Conservation (phyloP, 2,113 vertebrate species). For the Dicentrarchus labrax region DNA sequence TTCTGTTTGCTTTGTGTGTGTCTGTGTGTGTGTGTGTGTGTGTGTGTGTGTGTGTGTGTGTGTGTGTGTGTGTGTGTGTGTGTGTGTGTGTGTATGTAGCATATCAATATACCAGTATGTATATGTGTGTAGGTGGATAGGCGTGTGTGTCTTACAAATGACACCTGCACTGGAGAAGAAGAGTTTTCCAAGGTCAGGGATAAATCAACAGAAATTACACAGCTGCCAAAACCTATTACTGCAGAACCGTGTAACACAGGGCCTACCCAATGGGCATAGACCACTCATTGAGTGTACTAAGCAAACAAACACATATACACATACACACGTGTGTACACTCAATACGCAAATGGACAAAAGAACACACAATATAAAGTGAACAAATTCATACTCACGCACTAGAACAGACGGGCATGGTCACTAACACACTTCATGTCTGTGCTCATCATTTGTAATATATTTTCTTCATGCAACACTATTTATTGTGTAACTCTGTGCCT, state of each 20-base stretch:
- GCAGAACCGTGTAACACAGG: constrained; percentile 66
- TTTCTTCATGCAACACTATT: constrained; percentile 21
- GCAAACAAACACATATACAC: constrained; percentile 47
- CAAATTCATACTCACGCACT: not conserved
- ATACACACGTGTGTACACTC: not conserved
- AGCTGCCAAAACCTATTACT: constrained; percentile 84
- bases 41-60: too few species aligned
- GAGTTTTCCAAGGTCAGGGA: constrained; percentile 77
- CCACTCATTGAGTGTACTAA: constrained; percentile 46
- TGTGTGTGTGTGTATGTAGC: too few species aligned
- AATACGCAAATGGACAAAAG: constrained; percentile 1
- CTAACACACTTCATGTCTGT: not conserved
- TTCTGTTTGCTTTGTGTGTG: not conserved
- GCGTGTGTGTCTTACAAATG: constrained; percentile 46
- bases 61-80: too few species aligned
- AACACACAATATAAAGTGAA: not conserved
- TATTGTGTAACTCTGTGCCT: not conserved
- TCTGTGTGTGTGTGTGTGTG: not conserved
- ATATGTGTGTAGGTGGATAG: not conserved
- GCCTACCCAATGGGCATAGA: constrained; percentile 54
- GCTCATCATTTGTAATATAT: not conserved
- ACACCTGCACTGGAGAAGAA: constrained; percentile 68
- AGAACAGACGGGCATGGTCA: constrained; percentile 3
- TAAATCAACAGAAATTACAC: constrained; percentile 85
- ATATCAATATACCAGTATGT: not conserved